Conservation (phyloP, 92 coral and sea anemone species). For the Phymanthus crucifer region DNA sequence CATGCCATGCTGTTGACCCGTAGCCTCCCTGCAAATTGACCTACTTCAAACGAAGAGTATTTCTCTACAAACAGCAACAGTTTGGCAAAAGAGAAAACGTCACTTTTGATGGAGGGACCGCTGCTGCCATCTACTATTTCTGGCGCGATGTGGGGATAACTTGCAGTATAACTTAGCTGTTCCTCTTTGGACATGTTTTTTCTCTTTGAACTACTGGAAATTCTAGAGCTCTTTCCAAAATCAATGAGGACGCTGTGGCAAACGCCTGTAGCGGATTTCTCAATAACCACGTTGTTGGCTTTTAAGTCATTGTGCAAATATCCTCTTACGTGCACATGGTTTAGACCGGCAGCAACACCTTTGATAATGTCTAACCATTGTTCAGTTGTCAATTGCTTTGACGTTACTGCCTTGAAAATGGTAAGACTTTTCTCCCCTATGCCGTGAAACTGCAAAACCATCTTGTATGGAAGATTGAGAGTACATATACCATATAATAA, state of each 20-base stretch:
- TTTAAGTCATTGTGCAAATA: no score
- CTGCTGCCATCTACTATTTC: conserved; percentile 17
- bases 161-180: not conserved
- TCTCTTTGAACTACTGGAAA: not conserved
- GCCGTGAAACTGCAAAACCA: conserved; percentile 16
- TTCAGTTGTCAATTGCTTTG: not conserved
- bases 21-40: no score
- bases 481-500: no score
- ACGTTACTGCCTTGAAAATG: not conserved
- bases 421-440: conserved; percentile 2
- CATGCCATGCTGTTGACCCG: not conserved
- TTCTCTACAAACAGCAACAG: not conserved
- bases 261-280: no score
- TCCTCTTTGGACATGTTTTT: not conserved
- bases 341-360: not conserved
- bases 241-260: no score
- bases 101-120: conserved; percentile 13
- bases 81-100: conserved; percentile 3
- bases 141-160: not conserved
- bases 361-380: not conserved
- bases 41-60: not conserved
- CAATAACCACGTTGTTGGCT: no score
- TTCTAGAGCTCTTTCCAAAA: not conserved
- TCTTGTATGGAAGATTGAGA: no score
- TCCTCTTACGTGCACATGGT: not conserved